phyloP scores from a whole-genome alignment of 2,888 invertebrate genomes.

The Hyposoter didymator region DNA sequence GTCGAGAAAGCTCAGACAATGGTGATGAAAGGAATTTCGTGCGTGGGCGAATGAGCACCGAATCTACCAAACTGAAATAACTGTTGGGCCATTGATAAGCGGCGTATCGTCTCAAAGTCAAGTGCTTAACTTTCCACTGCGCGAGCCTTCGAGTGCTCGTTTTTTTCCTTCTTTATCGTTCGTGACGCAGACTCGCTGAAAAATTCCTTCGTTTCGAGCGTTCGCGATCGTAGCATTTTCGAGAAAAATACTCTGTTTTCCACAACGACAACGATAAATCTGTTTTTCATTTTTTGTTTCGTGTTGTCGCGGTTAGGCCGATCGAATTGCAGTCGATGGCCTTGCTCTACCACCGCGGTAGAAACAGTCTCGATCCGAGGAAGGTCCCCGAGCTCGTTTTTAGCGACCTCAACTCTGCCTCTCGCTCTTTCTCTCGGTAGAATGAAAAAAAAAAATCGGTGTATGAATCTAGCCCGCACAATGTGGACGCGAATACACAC shows the following conservation, averaged over 20 bases:
- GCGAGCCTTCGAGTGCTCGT: slow-evolving; percentile 12
- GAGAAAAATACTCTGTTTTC: not conserved
- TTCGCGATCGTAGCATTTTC: not conserved
- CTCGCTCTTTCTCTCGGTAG: not conserved
- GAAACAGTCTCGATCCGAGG: slow-evolving; percentile 45
- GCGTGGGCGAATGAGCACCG: slow-evolving; percentile 28
- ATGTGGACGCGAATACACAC: slow-evolving; percentile 1
- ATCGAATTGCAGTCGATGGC: slow-evolving; percentile 48
- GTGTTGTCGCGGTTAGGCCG: not conserved
- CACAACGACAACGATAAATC: not conserved
- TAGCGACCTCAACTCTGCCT: slow-evolving; percentile 36
- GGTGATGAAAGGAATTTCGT: slow-evolving; percentile 28
- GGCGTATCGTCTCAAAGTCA: slow-evolving; percentile 46
- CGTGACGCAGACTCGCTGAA: slow-evolving; percentile 13
- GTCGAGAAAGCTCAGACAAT: too few relatives aligned
- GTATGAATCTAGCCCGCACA: slow-evolving; percentile 18
- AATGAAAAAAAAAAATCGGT: slow-evolving; percentile 4
- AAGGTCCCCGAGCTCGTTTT: slow-evolving; percentile 48
- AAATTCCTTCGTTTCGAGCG: not conserved
- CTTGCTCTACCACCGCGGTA: slow-evolving; percentile 33
- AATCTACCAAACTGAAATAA: slow-evolving; percentile 29
- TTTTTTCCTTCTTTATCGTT: slow-evolving; percentile 9
- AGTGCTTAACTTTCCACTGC: slow-evolving; percentile 38
- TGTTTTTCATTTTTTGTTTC: too few relatives aligned
- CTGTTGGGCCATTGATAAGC: slow-evolving; percentile 50